These are phyloP conservation scores for Brachynemurus nebulosus DNA, from an alignment of 2,888 invertebrate genomes.

Conservation along the genomic window DNA sequence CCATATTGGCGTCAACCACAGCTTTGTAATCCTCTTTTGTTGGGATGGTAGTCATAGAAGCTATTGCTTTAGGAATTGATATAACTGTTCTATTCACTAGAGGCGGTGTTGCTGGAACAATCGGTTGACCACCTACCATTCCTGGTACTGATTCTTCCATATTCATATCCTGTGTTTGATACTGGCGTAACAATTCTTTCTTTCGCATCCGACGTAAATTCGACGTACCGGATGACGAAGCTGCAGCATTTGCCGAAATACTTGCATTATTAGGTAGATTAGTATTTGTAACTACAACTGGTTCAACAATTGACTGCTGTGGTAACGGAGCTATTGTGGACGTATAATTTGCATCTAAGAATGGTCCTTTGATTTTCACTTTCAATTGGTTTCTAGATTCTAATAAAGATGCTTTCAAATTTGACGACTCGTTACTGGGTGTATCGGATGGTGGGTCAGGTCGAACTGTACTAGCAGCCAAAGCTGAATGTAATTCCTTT, in stretches of 20 bases:
- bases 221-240: conserved; percentile 47
- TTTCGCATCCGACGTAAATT: conserved; percentile 78
- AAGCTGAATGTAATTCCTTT: conserved; percentile 54
- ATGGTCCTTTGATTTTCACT: conserved; percentile 82
- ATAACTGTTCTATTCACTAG: conserved; percentile 55
- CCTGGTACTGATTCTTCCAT: conserved; percentile 58
- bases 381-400: conserved; percentile 78
- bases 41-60: conserved; percentile 77
- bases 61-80: conserved; percentile 77
- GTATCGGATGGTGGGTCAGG: conserved; percentile 33
- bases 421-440: conserved; percentile 33
- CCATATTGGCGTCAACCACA: conserved; percentile 45
- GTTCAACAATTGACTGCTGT: conserved; percentile 37
- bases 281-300: conserved; percentile 29
- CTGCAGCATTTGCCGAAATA: conserved; percentile 33
- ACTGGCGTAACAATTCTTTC: conserved; percentile 72
- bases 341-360: conserved; percentile 61
- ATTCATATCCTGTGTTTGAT: conserved; percentile 76
- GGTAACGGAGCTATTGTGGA: conserved; percentile 43
- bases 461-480: conserved; percentile 43
- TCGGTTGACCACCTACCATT: conserved; percentile 35
- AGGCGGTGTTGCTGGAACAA: conserved; percentile 42
- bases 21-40: conserved; percentile 72
- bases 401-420: conserved; percentile 58
- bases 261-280: conserved; percentile 32